Evolutionary conservation across 2,113 vertebrate species (phyloP).

Genomic region (Rattus norvegicus): DNA sequence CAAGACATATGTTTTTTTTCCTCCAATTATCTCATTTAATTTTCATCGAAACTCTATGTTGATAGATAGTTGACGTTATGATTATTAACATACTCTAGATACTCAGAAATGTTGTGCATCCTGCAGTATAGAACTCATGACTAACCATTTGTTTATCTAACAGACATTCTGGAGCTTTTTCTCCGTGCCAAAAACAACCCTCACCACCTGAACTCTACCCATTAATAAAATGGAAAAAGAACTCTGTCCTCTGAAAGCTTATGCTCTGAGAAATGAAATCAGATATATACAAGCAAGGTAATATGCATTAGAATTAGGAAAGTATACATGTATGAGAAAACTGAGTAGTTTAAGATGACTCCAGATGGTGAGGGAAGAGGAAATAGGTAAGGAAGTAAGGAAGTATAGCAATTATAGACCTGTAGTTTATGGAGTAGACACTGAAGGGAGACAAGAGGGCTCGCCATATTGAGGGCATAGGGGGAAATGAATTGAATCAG

Average conservation of each 20-base stretch:
- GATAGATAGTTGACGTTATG: neutral
- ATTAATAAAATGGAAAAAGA: neutral
- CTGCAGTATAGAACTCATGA: neutral
- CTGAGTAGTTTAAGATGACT: neutral
- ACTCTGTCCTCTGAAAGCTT: neutral
- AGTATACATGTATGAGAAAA: neutral
- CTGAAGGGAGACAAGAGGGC: neutral
- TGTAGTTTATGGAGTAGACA: neutral
- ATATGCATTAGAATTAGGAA: neutral
- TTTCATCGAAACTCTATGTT: neutral
- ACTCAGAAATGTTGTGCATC: neutral
- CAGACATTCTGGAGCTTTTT: neutral
- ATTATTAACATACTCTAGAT: neutral
- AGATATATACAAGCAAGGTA: neutral
- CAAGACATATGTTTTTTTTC: neutral
- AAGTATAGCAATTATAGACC: neutral
- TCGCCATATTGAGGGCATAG: neutral
- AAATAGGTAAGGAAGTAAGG: neutral
- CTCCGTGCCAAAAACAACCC: neutral
- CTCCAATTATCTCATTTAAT: neutral
- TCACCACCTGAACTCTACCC: neutral
- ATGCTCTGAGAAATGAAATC: neutral
- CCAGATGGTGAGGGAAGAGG: neutral
- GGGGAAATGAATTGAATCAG: neutral
- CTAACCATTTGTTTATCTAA: neutral